These are phyloP conservation scores for Busseola fusca DNA, from an alignment of 2,888 invertebrate genomes.

Conservation along the genomic window DNA sequence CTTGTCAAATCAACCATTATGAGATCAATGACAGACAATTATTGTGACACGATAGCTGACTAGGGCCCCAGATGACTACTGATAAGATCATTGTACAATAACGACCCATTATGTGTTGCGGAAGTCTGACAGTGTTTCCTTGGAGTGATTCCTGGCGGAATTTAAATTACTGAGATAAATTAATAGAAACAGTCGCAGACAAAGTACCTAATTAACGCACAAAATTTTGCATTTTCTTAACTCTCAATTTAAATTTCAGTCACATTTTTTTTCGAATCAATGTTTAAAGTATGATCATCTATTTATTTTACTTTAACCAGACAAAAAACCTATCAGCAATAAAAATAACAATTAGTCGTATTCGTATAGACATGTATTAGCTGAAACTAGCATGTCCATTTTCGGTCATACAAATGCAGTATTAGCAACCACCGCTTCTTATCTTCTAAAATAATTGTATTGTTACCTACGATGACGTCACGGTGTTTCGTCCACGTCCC, in stretches of 20 bases:
- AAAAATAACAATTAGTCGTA: neutral
- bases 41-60: too few species aligned
- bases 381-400: neutral
- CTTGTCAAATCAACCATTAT: too few species aligned
- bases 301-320: neutral
- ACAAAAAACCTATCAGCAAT: neutral
- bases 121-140: slow-evolving; percentile 14
- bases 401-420: too few species aligned
- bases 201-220: neutral
- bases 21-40: too few species aligned
- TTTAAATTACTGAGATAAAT: neutral
- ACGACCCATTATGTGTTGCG: slow-evolving; percentile 20
- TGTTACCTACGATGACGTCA: slow-evolving; percentile 37
- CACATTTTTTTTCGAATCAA: neutral
- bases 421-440: too few species aligned
- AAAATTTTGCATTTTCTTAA: neutral
- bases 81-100: slow-evolving; percentile 25
- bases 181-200: neutral
- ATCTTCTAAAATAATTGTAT: neutral
- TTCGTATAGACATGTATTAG: neutral
- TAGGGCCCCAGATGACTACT: neutral
- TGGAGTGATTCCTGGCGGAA: neutral
- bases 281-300: neutral
- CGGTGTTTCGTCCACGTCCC: slow-evolving; percentile 5
- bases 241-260: neutral